Evolutionary conservation across 2,888 invertebrate species (phyloP).

Genomic region (Nomada lathburiana): DNA sequence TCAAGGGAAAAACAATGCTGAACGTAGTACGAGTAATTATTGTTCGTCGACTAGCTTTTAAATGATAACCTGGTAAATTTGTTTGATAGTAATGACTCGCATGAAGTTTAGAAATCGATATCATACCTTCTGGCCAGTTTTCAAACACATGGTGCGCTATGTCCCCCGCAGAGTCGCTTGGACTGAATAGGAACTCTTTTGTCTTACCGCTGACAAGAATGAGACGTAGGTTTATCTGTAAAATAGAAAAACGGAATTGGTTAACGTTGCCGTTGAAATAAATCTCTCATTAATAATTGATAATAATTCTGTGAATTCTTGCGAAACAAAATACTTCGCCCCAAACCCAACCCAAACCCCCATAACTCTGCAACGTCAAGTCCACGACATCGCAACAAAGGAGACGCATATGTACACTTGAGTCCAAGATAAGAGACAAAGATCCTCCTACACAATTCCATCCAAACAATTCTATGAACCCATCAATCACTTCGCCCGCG

Average conservation of each 20-base stretch:
- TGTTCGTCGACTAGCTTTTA: too few species aligned
- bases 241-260: slow-evolving; percentile 76
- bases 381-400: neutral
- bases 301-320: too few species aligned
- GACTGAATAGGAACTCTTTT: slow-evolving; percentile 99
- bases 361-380: too few species aligned
- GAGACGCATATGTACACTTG: too few species aligned
- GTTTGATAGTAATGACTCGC: neutral
- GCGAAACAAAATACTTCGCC: too few species aligned
- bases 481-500: slow-evolving; percentile 16
- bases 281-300: too few species aligned
- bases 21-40: too few species aligned
- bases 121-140: slow-evolving; percentile 98
- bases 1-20: too few species aligned
- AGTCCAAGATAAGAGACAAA: neutral
- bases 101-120: slow-evolving; percentile 12
- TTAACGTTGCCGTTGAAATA: neutral
- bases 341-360: neutral
- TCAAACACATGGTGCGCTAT: slow-evolving; percentile 99
- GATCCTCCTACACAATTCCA: neutral
- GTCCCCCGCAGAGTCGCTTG: slow-evolving; percentile 98
- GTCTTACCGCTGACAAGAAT: slow-evolving; percentile 99
- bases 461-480: slow-evolving; percentile 14
- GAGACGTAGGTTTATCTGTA: slow-evolving; percentile 98
- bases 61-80: neutral